These are phyloP conservation scores for Zingel zingel DNA, from an alignment of 2,113 vertebrate species.

Conservation along the genomic window DNA sequence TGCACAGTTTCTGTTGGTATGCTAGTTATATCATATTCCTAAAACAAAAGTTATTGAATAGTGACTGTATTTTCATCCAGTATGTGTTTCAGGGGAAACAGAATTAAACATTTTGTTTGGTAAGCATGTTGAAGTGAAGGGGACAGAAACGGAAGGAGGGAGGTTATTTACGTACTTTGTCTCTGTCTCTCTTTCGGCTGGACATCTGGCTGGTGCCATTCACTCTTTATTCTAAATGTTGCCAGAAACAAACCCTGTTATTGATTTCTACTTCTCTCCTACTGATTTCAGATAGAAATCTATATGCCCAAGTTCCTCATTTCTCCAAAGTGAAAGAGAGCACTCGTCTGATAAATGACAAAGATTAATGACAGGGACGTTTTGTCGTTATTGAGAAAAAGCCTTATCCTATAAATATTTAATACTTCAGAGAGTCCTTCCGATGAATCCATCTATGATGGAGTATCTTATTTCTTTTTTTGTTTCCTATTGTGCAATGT, in stretches of 20 bases:
- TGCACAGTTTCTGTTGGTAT: neutral
- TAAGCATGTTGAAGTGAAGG: constrained; percentile 32
- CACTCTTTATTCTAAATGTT: constrained; percentile 58
- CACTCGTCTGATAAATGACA: constrained; percentile 68
- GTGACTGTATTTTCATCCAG: constrained; percentile 3
- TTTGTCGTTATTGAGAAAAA: constrained; percentile 75
- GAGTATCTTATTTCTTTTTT: constrained; percentile 60
- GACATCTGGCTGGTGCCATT: constrained; percentile 61
- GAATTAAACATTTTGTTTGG: constrained; percentile 32
- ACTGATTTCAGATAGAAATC: constrained; percentile 80
- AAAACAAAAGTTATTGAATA: constrained; percentile 27
- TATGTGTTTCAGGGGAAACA: constrained; percentile 3
- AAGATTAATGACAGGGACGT: constrained; percentile 73
- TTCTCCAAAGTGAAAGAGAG: constrained; percentile 69
- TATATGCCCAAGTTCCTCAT: constrained; percentile 72
- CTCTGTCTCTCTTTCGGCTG: constrained; percentile 46
- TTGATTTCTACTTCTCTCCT: constrained; percentile 75
- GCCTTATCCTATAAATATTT: constrained; percentile 76
- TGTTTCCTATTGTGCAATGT: constrained; percentile 49
- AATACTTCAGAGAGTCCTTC: constrained; percentile 61
- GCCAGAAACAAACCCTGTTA: constrained; percentile 64
- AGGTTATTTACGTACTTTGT: constrained; percentile 48
- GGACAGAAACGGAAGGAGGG: constrained; percentile 48
- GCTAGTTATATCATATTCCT: constrained; percentile 7
- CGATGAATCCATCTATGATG: constrained; percentile 66